phyloP scores from a whole-genome alignment of 2,888 invertebrate species.

The Notodonta ziczac region DNA sequence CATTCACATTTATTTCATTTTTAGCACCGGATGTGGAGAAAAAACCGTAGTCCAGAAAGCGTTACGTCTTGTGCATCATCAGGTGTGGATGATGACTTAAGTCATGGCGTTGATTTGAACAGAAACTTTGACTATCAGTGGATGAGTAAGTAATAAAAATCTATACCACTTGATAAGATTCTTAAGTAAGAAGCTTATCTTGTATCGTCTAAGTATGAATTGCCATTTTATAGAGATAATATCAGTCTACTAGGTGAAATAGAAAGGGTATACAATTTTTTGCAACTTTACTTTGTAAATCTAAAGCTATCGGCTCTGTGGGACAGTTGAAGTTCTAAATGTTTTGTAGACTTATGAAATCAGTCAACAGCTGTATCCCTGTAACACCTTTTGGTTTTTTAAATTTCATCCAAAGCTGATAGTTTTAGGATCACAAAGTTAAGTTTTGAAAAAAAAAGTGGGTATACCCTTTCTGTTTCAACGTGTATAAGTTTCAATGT shows the following conservation, averaged over 20 bases:
- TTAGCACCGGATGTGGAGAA: slow-evolving; percentile 90
- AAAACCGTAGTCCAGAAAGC: slow-evolving; percentile 75
- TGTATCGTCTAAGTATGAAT: not conserved
- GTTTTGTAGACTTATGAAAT: too few relatives aligned
- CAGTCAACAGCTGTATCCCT: too few relatives aligned
- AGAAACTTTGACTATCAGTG: slow-evolving; percentile 70
- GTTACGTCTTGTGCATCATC: slow-evolving; percentile 44
- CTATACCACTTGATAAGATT: not conserved
- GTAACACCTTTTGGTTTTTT: too few relatives aligned
- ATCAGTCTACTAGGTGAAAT: not conserved
- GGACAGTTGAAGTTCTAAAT: too few relatives aligned
- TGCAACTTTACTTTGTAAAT: too few relatives aligned
- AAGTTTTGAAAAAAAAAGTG: too few relatives aligned
- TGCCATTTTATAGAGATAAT: not conserved
- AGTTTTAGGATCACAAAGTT: too few relatives aligned
- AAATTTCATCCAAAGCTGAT: too few relatives aligned
- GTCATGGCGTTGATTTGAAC: slow-evolving; percentile 72
- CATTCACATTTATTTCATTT: not conserved
- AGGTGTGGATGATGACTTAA: slow-evolving; percentile 58
- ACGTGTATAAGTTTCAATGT: too few relatives aligned
- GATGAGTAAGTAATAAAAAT: slow-evolving; percentile 52
- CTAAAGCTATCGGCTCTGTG: too few relatives aligned
- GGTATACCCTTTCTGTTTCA: too few relatives aligned
- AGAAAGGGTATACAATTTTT: too few relatives aligned
- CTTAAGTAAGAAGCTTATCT: not conserved